Evolutionary conservation across 2,113 vertebrate genomes (phyloP).

Genomic region (Sinocyclocheilus anophthalmus): DNA sequence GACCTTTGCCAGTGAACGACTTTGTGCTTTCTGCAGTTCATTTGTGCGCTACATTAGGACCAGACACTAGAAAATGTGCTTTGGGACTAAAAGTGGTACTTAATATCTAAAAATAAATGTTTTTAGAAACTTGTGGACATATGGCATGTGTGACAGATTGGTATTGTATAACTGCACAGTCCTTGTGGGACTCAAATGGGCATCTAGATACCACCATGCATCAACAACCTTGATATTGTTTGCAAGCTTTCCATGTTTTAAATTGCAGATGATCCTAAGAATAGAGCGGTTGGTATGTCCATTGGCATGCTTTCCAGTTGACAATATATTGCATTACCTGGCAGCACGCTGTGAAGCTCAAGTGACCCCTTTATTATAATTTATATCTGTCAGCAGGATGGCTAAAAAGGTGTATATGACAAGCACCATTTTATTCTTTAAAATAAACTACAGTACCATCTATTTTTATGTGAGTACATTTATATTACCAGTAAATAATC

Average conservation of each 20-base stretch:
- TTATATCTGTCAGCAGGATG: background rate
- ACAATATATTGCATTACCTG: slow-evolving; percentile 51
- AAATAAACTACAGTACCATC: background rate
- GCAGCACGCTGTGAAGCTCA: slow-evolving; percentile 9
- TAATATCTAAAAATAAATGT: background rate
- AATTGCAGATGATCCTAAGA: slow-evolving; percentile 41
- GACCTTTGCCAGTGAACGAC: slow-evolving; percentile 3
- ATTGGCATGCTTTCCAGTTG: slow-evolving; percentile 22
- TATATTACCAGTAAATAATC: background rate
- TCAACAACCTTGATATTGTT: slow-evolving; percentile 39
- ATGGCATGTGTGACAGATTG: background rate
- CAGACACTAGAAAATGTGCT: background rate
- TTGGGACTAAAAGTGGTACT: background rate
- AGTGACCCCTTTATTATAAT: slow-evolving; percentile 25
- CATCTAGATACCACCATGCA: slow-evolving; percentile 17
- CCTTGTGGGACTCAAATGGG: background rate
- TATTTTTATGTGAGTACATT: background rate
- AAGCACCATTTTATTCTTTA: background rate
- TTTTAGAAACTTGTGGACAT: background rate
- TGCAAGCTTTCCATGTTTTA: slow-evolving; percentile 41
- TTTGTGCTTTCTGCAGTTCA: background rate
- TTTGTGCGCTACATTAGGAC: background rate
- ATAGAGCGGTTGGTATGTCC: slow-evolving; percentile 43
- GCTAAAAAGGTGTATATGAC: background rate
- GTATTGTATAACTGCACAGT: background rate